Percentiles rank a stretch among this genome's conserved stretches.
Evolutionary conservation across 1,140 invertebrate genomes (phyloP).

Genomic region (Tribolium castaneum): DNA sequence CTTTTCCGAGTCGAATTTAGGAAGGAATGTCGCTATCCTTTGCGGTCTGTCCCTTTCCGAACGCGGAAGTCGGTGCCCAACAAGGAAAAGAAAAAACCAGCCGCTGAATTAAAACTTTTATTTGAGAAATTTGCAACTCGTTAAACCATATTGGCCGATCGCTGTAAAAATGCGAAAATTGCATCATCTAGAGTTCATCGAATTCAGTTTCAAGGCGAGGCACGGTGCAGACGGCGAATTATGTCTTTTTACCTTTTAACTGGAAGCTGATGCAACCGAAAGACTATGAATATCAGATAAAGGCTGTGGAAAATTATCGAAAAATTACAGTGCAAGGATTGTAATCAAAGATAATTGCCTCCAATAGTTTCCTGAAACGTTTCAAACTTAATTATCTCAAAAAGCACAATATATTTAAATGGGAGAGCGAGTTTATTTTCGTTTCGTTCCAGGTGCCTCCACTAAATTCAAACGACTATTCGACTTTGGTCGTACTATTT

Average conservation of each 20-base stretch:
- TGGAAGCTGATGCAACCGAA: conserved; percentile 23
- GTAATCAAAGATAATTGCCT: conserved; percentile 16
- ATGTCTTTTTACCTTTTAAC: conserved; percentile 20
- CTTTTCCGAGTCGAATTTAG: neutral
- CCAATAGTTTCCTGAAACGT: neutral
- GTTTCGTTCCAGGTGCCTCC: neutral
- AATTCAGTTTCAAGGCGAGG: conserved; percentile 24
- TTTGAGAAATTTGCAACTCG: neutral
- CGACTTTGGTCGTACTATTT: neutral
- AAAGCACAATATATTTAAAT: neutral
- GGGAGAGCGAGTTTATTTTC: neutral
- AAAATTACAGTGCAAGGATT: conserved; percentile 16
- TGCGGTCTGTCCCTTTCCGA: neutral
- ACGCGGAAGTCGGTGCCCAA: neutral
- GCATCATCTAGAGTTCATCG: conserved; percentile 29
- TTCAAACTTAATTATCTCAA: conserved; percentile 11
- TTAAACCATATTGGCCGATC: neutral
- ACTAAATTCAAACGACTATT: neutral
- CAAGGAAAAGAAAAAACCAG: neutral
- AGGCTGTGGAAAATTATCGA: conserved; percentile 26
- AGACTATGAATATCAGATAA: conserved; percentile 19
- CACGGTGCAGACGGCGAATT: conserved; percentile 6
- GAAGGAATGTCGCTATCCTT: neutral
- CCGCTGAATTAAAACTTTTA: neutral
- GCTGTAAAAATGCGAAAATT: neutral